Evolutionary conservation across 2,888 invertebrate species (phyloP), one percentile per base, ranked within the genome.

Genomic region (Tenthredo distinguenda): DNA sequence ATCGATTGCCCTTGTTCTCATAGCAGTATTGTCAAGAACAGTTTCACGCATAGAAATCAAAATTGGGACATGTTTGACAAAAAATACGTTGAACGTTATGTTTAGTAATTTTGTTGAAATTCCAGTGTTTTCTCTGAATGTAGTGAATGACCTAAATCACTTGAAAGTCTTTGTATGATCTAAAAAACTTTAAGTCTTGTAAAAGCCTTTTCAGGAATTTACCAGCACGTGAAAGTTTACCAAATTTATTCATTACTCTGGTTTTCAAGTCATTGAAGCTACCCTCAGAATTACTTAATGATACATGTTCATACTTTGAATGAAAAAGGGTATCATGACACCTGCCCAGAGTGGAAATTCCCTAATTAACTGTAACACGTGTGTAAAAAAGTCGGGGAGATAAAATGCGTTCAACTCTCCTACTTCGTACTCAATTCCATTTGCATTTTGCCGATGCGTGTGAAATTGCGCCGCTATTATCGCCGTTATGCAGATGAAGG

Each of bases 271-370:
- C 85, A 40, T 72, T 55, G n/a, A 84, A 86, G 43, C 85, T 77
- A 26, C 77, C 72, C 58, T 86, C 86, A 10, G 55, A 50, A n/a
- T 12, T 65, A 62, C 81, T 86, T 5, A 85, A 85, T 12, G 74
- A 43, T 18, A 82, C 84, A 34, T 82, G 85, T 37, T 34, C 6
- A n/a, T 37, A 34, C n/a, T 72, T 40, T 7, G 26, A 43, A 5
- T 47, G 62, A 26, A 68, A 10, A 74, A 55, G n/a, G 85, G 85
- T 37, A 77, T 43, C 34, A 82, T 55, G 10, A 85, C 84, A 9
- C 18, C 43, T 34, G 85, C 77, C 85, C 84, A 85, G 37, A 86
- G 50, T 10, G 86, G 85, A 43, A 86, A 86, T 84, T 85, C 86
- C 26, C 62, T 85, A 0, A 55, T 47, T 21, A 86, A 15, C 6